These are phyloP conservation scores for Ceratina japonica DNA, from an alignment of 1,140 invertebrate species.

Conservation along the genomic window DNA sequence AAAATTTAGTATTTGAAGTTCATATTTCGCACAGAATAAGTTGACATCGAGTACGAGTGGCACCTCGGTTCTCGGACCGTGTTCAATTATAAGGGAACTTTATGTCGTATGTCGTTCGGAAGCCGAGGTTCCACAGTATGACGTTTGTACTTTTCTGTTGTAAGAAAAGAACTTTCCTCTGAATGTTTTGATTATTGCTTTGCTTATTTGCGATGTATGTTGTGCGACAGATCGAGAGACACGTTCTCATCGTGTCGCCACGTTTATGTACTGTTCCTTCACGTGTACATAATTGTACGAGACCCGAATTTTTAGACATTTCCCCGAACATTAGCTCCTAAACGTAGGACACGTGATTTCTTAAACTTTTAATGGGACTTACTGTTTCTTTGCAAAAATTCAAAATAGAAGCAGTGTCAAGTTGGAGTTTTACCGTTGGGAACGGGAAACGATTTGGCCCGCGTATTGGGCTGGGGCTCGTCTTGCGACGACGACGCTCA, in stretches of 20 bases:
- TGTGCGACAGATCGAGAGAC: constrained; percentile 1
- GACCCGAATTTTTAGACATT: background rate
- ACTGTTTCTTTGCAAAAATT: constrained; percentile 41
- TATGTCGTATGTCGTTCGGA: no score
- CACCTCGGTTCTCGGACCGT: no score
- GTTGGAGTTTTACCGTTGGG: constrained; percentile 95
- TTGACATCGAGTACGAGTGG: background rate
- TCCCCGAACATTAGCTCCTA: no score
- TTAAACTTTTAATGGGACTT: background rate
- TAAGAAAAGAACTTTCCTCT: constrained; percentile 14
- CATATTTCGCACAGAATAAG: background rate
- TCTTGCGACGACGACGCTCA: constrained; percentile 97
- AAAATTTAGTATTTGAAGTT: background rate
- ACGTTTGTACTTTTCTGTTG: background rate
- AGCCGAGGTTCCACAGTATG: no score
- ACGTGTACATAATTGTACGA: background rate
- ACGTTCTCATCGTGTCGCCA: background rate
- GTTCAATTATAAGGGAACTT: no score
- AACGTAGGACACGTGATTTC: background rate
- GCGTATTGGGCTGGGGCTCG: constrained; percentile 97
- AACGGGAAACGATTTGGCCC: constrained; percentile 96
- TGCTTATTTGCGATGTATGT: constrained; percentile 26
- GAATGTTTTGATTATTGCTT: constrained; percentile 11
- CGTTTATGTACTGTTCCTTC: constrained; percentile 17
- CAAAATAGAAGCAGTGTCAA: constrained; percentile 90